Percentiles rank a stretch among this genome's conserved stretches.
These are phyloP conservation scores for Lasiommata megera DNA, from an alignment of 2,888 invertebrate genomes.

Conservation along the genomic window DNA sequence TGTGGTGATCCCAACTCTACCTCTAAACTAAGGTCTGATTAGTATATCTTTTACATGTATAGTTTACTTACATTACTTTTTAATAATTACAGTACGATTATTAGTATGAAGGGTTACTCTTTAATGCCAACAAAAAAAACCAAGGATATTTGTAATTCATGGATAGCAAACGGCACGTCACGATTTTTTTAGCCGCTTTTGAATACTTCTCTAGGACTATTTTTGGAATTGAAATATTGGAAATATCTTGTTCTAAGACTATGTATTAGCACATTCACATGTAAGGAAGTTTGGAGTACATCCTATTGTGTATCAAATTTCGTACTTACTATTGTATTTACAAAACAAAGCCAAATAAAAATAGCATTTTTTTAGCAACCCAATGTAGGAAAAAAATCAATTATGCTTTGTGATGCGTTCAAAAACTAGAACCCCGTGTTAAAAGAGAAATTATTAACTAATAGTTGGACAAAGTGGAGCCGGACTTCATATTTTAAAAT, in stretches of 20 bases:
- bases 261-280: background rate
- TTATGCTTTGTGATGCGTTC: slow-evolving; percentile 30
- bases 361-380: slow-evolving; percentile 31
- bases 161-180: slow-evolving; percentile 1
- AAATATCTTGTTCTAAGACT: background rate
- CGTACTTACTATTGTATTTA: slow-evolving; percentile 31
- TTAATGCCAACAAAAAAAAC: background rate
- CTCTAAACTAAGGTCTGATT: too few species aligned
- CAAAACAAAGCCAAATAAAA: slow-evolving; percentile 34
- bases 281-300: background rate
- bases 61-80: background rate
- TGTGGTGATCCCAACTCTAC: too few species aligned
- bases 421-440: slow-evolving; percentile 15
- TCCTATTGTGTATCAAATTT: background rate
- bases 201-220: slow-evolving; percentile 2
- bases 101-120: background rate
- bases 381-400: slow-evolving; percentile 36
- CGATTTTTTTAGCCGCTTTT: slow-evolving; percentile 4
- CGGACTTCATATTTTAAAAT: too few species aligned
- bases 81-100: background rate
- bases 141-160: background rate
- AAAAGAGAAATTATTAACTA: background rate
- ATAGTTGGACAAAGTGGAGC: too few species aligned
- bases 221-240: slow-evolving; percentile 3
- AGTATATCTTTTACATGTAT: too few species aligned